Evolutionary conservation across 30 jellyfish, hydroid and myxozoan genomes (phyloP), one percentile per base, ranked within the genome.

Genomic region (Aurelia sp.): DNA sequence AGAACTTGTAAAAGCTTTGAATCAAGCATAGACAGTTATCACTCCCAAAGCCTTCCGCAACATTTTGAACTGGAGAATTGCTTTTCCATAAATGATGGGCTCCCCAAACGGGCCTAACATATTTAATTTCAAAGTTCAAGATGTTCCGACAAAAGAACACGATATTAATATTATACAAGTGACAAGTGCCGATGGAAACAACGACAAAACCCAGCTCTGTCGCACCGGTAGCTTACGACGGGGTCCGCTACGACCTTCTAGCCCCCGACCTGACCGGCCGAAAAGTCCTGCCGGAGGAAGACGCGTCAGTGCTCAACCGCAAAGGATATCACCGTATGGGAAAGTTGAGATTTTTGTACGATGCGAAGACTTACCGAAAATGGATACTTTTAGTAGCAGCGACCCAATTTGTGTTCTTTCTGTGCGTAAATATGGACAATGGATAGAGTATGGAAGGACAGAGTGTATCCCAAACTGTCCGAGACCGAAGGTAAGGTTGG

Each of bases 401-500:
- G 97, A 90, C 62, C 95, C 97, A 27, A 40, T 90, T 0, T 82
- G 94, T 51, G 97, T 90, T 47, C 82, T 90, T 66, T 73, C 62
- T 57, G 91, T 90, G 13, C 88, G 74, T 9, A 78, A 85, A 50
- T 90, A 82, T 64, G 97, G 97, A 10, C 83, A 90, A 23, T 90
- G 97, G 97, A 61, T 73, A 51, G 97, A 90, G 81, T 90, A 82
- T 65, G 95, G 80, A 27, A 62, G 97, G 67, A 90, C 97, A 12
- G 97, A 90, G 86, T 71, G 94, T 63, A 90, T 90, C 35, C 86
- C 91, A 5, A 90, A 90, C 78, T 82, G 97, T 65, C 94, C 77
- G 22, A 82, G 69, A 48, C 97, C 97, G 7, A 75, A 75, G 85
- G 95, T 86, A 75, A n/a, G 89, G 7, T 11, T 4, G n/a, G n/a